phyloP scores from a whole-genome alignment of 2,113 vertebrate genomes.

The Colinus virginianus region DNA sequence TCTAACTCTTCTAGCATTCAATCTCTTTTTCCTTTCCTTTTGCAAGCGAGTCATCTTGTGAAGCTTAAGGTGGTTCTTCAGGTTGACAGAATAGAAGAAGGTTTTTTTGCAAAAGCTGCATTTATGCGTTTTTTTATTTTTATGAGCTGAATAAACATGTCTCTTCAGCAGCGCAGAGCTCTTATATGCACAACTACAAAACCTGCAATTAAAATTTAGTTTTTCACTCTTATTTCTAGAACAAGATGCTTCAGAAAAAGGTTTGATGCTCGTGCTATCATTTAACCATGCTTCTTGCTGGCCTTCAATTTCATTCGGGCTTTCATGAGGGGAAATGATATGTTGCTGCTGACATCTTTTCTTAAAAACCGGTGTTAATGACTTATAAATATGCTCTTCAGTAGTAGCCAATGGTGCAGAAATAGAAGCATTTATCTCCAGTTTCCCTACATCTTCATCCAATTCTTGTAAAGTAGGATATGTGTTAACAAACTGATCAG shows the following conservation, averaged over 20 bases:
- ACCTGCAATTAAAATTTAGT: conserved; percentile 33
- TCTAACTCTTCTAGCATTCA: background rate
- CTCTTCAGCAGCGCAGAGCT: background rate
- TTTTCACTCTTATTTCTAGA: background rate
- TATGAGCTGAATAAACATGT: conserved; percentile 51
- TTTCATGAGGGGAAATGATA: background rate
- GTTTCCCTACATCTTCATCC: background rate
- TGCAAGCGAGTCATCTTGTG: background rate
- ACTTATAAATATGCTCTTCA: background rate
- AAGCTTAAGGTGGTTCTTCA: conserved; percentile 47
- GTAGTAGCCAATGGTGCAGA: background rate
- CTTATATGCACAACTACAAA: conserved; percentile 38
- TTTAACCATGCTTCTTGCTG: background rate
- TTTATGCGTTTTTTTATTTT: conserved; percentile 52
- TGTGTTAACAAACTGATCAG: background rate
- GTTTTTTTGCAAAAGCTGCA: conserved; percentile 55
- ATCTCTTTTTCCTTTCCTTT: conserved; percentile 29
- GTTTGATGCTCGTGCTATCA: background rate
- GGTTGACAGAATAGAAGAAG: conserved; percentile 42
- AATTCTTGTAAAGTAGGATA: background rate
- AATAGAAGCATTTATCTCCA: background rate
- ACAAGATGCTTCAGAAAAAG: background rate
- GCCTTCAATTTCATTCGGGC: background rate
- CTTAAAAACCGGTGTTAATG: background rate
- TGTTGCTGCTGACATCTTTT: background rate